Base-by-base conservation (phyloP, 2,888 invertebrate species). In the Digitonthophagus gazella region DNA sequence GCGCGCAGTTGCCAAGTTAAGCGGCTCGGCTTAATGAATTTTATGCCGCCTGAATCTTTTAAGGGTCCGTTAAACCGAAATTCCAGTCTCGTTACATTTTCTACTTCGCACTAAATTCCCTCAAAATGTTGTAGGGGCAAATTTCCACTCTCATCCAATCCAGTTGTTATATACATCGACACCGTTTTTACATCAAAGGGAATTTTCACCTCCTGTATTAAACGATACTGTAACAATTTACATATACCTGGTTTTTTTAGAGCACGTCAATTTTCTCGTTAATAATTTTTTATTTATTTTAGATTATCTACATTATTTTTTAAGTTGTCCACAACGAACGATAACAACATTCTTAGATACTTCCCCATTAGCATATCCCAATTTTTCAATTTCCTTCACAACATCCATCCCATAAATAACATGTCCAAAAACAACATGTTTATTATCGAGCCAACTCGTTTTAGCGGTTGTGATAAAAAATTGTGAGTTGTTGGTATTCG, bases 21-120 rank as follows among this genome's bases (percentile, higher is more conserved):
- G 28, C 28, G 61, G 61, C 61, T 18, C 61, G 14, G 18, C 61
- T 61, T 72, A 72, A 74, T 71, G 71, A 74, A 74, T 70, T 74
- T 73, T 71, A 71, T 70, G 73, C 69, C 68, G 71, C 61, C 20
- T 61, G 61, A 18, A 61, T 61, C 20, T 19, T 61, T 61, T 61
- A 61, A 61, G 18, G 18, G 19, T 18, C 57, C 19, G 28, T 44
- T 44, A 44, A 44, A 44, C 28, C 28, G 28, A 44, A 44, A 44
- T 44, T 44, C 28, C 28, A 11, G 8, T 11, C 28, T 44, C 28
- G 11, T 44, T 8, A 44, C 28, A 11, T 44, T 44, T 44, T 44
- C 28, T 44, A 11, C 28, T 8, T 11, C 28, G 11, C 28, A 8
- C 28, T 44, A 44, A 44, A 44, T 44, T 44, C 28, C 28, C 28